Percentiles rank a stretch among this genome's conserved stretches.
phyloP scores from a whole-genome alignment of 2,888 invertebrate species.

The Cephus rjabovi region DNA sequence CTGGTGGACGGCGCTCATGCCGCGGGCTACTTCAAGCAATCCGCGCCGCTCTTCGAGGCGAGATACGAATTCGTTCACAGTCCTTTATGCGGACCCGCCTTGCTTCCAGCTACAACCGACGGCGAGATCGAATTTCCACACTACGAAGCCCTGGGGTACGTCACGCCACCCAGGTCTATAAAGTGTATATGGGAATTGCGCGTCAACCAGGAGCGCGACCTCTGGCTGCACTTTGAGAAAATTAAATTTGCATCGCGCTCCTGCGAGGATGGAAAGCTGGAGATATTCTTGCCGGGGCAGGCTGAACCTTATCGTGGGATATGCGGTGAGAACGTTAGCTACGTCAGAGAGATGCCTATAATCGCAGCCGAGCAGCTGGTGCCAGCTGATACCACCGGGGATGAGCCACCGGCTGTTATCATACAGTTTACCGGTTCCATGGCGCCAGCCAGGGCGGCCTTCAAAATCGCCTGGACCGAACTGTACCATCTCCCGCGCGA shows the following conservation, averaged over 20 bases:
- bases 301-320: constrained; percentile 83
- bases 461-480: constrained; percentile 92
- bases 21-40: constrained; percentile 90
- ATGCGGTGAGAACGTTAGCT: constrained; percentile 87
- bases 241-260: constrained; percentile 86
- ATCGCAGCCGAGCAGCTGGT: constrained; percentile 80
- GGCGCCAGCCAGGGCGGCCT: constrained; percentile 83
- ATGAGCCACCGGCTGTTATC: constrained; percentile 74
- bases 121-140: constrained; percentile 90
- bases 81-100: constrained; percentile 87
- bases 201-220: constrained; percentile 85
- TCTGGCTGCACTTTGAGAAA: constrained; percentile 89
- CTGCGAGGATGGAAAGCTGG: constrained; percentile 88
- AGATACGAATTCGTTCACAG: constrained; percentile 91
- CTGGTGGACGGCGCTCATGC: constrained; percentile 88
- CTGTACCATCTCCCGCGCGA: constrained; percentile 87
- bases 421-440: constrained; percentile 83
- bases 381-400: constrained; percentile 62
- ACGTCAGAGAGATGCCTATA: constrained; percentile 83
- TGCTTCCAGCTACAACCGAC: constrained; percentile 82
- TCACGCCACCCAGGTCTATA: constrained; percentile 64
- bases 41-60: constrained; percentile 86
- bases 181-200: constrained; percentile 86
- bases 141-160: constrained; percentile 79
- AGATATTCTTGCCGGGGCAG: constrained; percentile 81